A percentile compares a stretch with the other conserved stretches of the same genome.
phyloP scores from a whole-genome alignment of 2,797 vertebrate genomes.

The Coccyzus lansbergi region DNA sequence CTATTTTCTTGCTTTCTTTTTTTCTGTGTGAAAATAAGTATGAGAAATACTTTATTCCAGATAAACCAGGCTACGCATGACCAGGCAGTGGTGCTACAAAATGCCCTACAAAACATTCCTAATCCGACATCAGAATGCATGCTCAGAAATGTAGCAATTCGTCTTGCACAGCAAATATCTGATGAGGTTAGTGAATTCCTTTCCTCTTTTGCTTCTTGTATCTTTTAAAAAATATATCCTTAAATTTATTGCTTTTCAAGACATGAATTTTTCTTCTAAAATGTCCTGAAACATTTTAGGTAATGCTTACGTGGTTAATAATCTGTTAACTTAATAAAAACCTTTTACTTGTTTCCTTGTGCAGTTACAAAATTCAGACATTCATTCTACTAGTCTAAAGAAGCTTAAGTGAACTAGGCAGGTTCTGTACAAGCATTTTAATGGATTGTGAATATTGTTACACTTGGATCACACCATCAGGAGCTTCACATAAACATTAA shows the following conservation, averaged over 20 bases:
- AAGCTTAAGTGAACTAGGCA: background rate
- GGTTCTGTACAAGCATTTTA: background rate
- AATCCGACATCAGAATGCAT: constrained; percentile 99
- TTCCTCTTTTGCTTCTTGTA: background rate
- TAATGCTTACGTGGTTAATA: background rate
- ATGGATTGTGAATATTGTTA: background rate
- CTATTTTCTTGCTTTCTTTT: background rate
- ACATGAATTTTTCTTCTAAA: background rate
- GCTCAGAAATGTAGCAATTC: constrained; percentile 98
- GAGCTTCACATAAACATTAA: background rate
- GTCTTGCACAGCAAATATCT: constrained; percentile 98
- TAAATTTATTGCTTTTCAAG: background rate
- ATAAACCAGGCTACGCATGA: constrained; percentile 97
- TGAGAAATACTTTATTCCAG: constrained; percentile 77
- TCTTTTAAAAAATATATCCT: background rate
- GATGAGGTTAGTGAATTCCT: constrained; percentile 88
- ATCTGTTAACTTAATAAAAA: background rate
- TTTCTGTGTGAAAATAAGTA: constrained; percentile 24
- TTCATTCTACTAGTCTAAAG: background rate
- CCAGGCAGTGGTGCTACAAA: constrained; percentile 98
- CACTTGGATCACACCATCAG: background rate
- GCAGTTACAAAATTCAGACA: background rate
- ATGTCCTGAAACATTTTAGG: background rate
- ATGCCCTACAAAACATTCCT: constrained; percentile 97
- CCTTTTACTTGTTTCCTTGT: background rate